Conservation (phyloP, 2,113 vertebrate genomes). For the Coturnix japonica region DNA sequence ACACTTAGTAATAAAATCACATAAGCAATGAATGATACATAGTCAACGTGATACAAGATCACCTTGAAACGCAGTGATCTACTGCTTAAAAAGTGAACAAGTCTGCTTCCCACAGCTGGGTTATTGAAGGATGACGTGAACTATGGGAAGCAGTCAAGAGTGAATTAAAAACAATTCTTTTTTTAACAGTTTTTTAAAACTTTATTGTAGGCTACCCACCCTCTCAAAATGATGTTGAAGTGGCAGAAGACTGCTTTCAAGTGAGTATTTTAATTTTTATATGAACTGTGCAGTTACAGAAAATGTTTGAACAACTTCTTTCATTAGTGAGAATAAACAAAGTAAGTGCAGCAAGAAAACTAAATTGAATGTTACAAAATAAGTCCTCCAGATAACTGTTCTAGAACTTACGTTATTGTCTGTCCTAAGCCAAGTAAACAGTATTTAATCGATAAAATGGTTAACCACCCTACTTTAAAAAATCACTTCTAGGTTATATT, state of each 20-base stretch:
- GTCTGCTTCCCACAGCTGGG: background rate
- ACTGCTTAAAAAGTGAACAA: background rate
- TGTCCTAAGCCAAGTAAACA: background rate
- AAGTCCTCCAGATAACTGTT: too few species aligned
- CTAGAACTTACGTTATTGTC: background rate
- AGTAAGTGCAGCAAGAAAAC: background rate
- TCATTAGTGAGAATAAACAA: background rate
- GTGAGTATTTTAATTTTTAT: slow-evolving; percentile 77
- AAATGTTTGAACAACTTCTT: background rate
- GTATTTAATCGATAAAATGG: background rate
- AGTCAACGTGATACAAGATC: background rate
- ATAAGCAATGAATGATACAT: background rate
- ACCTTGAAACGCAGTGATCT: background rate
- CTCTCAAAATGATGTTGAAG: slow-evolving; percentile 84
- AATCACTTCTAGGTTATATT: background rate
- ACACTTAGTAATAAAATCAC: background rate
- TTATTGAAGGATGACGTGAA: background rate
- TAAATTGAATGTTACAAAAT: background rate
- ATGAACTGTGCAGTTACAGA: background rate
- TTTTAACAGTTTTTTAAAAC: background rate
- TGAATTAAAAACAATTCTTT: background rate
- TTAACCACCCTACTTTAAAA: background rate
- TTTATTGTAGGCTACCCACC: slow-evolving; percentile 81
- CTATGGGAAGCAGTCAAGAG: background rate
- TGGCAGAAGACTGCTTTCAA: slow-evolving; percentile 85